These are phyloP conservation scores for Cirrhinus mrigala DNA, from an alignment of 2,797 vertebrate genomes.

Conservation along the genomic window DNA sequence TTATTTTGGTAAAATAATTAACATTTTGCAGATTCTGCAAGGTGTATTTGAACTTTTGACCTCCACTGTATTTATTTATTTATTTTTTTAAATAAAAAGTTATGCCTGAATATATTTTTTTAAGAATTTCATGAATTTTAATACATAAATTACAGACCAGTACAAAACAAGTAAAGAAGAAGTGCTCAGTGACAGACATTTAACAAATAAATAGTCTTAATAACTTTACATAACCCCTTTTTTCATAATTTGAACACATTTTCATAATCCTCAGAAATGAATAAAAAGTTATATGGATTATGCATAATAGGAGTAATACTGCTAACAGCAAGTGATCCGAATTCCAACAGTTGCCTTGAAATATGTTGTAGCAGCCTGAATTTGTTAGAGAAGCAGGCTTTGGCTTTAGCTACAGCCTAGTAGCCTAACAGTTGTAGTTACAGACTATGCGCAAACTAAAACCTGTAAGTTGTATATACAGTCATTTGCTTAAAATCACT, in stretches of 20 bases:
- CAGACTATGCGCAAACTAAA: not conserved
- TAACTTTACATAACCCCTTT: not conserved
- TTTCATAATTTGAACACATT: not conserved
- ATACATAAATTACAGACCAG: no score
- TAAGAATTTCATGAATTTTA: no score
- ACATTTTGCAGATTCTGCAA: no score
- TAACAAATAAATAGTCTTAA: slow-evolving; percentile 2
- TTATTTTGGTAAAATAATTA: no score
- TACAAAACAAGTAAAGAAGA: no score
- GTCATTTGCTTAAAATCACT: not conserved
- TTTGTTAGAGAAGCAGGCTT: not conserved
- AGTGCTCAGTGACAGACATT: not conserved
- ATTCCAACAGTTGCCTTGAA: not conserved
- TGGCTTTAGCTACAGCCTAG: not conserved
- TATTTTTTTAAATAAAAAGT: no score
- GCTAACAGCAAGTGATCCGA: not conserved
- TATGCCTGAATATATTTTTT: no score
- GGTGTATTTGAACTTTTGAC: no score
- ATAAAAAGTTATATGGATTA: not conserved
- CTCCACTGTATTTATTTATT: no score
- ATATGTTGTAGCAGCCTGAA: not conserved
- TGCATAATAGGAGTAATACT: not conserved
- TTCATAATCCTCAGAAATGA: not conserved
- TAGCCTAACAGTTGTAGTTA: not conserved
- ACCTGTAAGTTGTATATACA: not conserved